Evolutionary conservation across 2,888 invertebrate species (phyloP), one percentile per base, ranked within the genome.

Genomic region (Sphecodes monilicornis): DNA sequence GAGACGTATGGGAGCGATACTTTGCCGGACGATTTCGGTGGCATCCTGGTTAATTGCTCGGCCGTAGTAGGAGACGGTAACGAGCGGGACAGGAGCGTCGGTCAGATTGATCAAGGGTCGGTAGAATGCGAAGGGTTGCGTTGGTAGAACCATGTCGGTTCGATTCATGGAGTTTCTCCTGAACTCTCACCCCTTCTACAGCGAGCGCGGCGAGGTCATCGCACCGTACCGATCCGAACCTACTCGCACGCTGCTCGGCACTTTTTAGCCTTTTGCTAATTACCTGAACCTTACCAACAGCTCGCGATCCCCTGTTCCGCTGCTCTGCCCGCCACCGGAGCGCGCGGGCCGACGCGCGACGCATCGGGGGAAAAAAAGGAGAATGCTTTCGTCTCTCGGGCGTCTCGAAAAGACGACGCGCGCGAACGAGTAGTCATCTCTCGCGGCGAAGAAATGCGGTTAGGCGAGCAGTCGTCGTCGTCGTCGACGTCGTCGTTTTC

Each of bases 381-480:
- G 68, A 39, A 32, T 32, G 68, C 18, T 50, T 50, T 22, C 68
- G 64, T 32, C 16, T 64, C 64, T 26, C 46, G n/a, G 22, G 57
- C 54, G 29, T 73, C 60, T 70, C 72, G 66, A 43, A n/a, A 22
- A 50, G 22, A 18, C 70, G 29, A 22, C 36, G 22, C 11, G 22
- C 41, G 16, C 10, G 50, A 50, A 50, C 50, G 57, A 60, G 57
- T 60, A 60, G 57, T 60, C 57, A 60, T 60, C 57, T 29, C 72
- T 1, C 68, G 36, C 16, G 22, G 50, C 22, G 16, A 3, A 86
- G 85, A 89, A 89, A 89, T 86, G 86, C 87, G 85, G 88, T 89
- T 88, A 89, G 87, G 84, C 86, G 89, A 89, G 79, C 90, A 60
- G n/a, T 13, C 57, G 46, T 2, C 18, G 46, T 18, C 46, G 46